Percentiles rank a stretch among this genome's conserved stretches.
These are phyloP conservation scores for Carposina sasakii DNA, from an alignment of 1,140 invertebrate species.

Conservation along the genomic window DNA sequence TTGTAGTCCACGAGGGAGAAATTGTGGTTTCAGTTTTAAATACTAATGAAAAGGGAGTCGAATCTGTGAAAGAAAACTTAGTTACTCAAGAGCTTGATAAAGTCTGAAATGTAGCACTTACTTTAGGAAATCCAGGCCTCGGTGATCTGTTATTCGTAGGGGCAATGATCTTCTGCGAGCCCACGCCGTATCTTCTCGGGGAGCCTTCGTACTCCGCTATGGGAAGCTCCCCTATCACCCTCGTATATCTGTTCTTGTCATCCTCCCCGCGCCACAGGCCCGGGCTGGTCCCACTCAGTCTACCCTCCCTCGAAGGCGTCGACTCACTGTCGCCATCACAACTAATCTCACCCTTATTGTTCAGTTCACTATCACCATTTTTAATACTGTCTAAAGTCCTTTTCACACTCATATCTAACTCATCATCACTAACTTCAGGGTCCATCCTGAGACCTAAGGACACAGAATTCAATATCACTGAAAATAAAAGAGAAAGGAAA, in stretches of 20 bases:
- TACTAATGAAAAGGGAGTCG: no score
- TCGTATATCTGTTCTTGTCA: slow-evolving; percentile 77
- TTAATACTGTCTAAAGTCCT: slow-evolving; percentile 70
- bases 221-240: slow-evolving; percentile 89
- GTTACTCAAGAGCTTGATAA: no score
- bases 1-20: no score
- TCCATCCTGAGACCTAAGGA: slow-evolving; percentile 70
- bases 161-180: slow-evolving; percentile 50
- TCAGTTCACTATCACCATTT: slow-evolving; percentile 65
- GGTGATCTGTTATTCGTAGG: slow-evolving; percentile 47
- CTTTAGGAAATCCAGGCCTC: slow-evolving; percentile 71
- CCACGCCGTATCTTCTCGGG: slow-evolving; percentile 86
- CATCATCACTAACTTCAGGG: slow-evolving; percentile 67
- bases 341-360: slow-evolving; percentile 59
- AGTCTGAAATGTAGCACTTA: no score
- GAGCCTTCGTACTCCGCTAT: slow-evolving; percentile 95
- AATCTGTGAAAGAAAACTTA: no score
- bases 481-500: slow-evolving; percentile 67
- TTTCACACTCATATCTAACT: slow-evolving; percentile 67
- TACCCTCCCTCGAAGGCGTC: slow-evolving; percentile 38
- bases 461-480: slow-evolving; percentile 72
- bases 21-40: no score
- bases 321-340: slow-evolving; percentile 53
- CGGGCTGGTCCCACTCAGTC: slow-evolving; percentile 50
- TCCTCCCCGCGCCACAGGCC: slow-evolving; percentile 61